These are phyloP conservation scores for Drosophila neotestacea DNA, from an alignment of 2,888 invertebrate genomes.

Conservation along the genomic window DNA sequence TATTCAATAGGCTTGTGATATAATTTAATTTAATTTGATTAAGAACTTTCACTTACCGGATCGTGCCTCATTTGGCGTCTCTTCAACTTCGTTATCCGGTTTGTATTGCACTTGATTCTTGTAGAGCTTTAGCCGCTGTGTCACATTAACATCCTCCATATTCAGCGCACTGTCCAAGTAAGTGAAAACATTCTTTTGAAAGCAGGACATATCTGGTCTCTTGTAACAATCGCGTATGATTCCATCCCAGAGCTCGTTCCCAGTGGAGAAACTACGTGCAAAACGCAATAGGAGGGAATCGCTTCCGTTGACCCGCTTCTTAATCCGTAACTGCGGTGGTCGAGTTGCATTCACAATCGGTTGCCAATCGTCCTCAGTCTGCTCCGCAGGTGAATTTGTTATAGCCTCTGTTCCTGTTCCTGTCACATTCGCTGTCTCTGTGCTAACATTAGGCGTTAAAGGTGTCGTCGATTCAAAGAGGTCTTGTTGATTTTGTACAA, in stretches of 20 bases:
- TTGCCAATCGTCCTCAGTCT: constrained; percentile 62
- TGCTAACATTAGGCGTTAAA: constrained; percentile 37
- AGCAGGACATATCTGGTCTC: constrained; percentile 89
- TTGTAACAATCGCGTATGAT: constrained; percentile 90
- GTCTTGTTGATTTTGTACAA: constrained; percentile 33
- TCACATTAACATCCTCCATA: constrained; percentile 88
- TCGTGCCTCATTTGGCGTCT: constrained; percentile 40
- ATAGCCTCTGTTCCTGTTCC: constrained; percentile 5
- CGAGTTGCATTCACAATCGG: constrained; percentile 56
- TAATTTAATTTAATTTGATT: constrained; percentile 1
- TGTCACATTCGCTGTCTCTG: constrained; percentile 23
- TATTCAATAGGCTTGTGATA: constrained; percentile 3
- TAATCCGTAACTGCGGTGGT: constrained; percentile 1
- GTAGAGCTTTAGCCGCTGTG: constrained; percentile 88
- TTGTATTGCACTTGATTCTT: constrained; percentile 88
- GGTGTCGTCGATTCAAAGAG: constrained; percentile 55
- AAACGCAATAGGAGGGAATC: constrained; percentile 79
- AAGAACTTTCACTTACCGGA: constrained; percentile 52
- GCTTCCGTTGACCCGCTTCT: constrained; percentile 26
- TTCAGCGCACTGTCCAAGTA: constrained; percentile 90
- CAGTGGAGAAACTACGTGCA: constrained; percentile 84
- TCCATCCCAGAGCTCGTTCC: constrained; percentile 90
- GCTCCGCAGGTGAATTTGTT: constrained; percentile 22
- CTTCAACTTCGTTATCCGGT: constrained; percentile 51
- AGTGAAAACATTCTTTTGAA: constrained; percentile 91